Percentiles rank a stretch among this genome's conserved stretches.
These are phyloP conservation scores for Etheostoma cragini DNA, from an alignment of 2,113 vertebrate genomes.

Conservation along the genomic window DNA sequence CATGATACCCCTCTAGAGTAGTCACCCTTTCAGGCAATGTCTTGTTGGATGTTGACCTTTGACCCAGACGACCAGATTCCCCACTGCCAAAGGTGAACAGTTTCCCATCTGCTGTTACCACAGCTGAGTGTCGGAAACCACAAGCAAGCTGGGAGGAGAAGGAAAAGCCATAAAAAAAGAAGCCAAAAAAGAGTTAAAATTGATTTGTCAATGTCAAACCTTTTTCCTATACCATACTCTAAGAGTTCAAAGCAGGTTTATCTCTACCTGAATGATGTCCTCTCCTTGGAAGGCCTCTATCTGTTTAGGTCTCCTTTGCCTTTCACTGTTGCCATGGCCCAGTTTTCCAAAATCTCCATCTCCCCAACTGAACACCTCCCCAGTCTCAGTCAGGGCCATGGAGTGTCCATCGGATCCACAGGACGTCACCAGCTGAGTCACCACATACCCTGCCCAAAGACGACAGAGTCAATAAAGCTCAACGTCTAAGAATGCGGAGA, in stretches of 20 bases:
- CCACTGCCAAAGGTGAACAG: conserved; percentile 87
- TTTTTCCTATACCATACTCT: not conserved
- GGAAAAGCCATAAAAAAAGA: not conserved
- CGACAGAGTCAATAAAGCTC: not conserved
- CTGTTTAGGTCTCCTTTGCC: conserved; percentile 86
- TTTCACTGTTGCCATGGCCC: conserved; percentile 87
- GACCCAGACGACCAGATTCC: conserved; percentile 86
- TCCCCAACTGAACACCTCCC: conserved; percentile 90
- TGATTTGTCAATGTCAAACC: not conserved
- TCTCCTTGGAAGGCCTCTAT: conserved; percentile 87
- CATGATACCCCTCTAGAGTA: conserved; percentile 83
- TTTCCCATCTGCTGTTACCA: conserved; percentile 86
- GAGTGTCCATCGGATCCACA: conserved; percentile 88
- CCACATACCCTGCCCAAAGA: conserved; percentile 82
- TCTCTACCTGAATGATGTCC: conserved; percentile 84
- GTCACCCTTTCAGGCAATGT: conserved; percentile 86
- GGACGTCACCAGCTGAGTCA: conserved; percentile 86
- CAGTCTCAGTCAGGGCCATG: conserved; percentile 86
- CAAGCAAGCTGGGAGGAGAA: conserved; percentile 78
- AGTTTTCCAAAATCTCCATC: conserved; percentile 89
- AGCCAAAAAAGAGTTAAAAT: not conserved
- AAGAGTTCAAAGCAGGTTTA: not conserved
- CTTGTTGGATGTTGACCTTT: conserved; percentile 87
- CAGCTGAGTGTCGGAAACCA: conserved; percentile 87
- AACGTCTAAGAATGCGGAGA: not conserved